These are phyloP conservation scores for Oryzias sinensis DNA, from an alignment of 2,797 vertebrate genomes.

Conservation along the genomic window DNA sequence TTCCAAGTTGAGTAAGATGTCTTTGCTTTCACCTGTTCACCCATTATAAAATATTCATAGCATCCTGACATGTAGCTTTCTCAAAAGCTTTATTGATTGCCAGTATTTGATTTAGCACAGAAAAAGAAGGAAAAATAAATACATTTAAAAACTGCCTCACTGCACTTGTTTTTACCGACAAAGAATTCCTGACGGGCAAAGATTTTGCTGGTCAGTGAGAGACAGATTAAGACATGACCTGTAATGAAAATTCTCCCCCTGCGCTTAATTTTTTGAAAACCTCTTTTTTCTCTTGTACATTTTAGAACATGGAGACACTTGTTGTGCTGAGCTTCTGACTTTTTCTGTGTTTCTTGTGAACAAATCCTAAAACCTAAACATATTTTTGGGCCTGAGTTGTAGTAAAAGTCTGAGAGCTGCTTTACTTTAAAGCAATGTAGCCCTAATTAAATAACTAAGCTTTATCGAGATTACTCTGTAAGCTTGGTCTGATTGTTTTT, in stretches of 20 bases:
- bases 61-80: neutral
- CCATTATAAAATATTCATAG: neutral
- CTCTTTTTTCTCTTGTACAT: neutral
- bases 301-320: conserved; percentile 20
- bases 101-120: neutral
- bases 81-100: neutral
- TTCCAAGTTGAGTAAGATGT: neutral
- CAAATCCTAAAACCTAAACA: conserved; percentile 43
- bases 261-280: conserved; percentile 1
- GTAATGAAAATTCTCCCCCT: too few species aligned
- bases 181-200: neutral
- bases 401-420: neutral
- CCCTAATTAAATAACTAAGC: neutral
- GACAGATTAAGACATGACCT: too few species aligned
- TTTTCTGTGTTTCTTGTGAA: neutral
- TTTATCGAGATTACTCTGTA: neutral
- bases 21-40: neutral
- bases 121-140: neutral
- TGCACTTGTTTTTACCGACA: neutral
- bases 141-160: neutral
- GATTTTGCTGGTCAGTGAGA: too few species aligned
- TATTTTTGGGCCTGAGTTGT: conserved; percentile 6
- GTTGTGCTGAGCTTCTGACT: conserved; percentile 3
- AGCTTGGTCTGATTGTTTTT: conserved; percentile 10
- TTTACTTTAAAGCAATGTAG: neutral